phyloP scores from a whole-genome alignment of 2,113 vertebrate species.

The Nannobrachium achirus region DNA sequence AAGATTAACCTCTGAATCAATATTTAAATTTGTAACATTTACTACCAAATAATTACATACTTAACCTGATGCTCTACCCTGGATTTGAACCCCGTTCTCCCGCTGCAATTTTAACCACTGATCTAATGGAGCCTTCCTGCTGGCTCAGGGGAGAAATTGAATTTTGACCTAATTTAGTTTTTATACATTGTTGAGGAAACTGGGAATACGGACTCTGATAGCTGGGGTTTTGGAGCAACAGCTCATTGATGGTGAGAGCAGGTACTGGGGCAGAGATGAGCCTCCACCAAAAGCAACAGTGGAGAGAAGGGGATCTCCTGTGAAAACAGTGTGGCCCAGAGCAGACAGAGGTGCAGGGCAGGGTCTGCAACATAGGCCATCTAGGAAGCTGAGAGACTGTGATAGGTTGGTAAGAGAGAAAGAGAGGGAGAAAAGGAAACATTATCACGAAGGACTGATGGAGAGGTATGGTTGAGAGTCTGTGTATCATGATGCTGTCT shows the following conservation, averaged over 20 bases:
- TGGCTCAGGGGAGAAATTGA: no score
- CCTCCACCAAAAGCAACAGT: constrained; percentile 35
- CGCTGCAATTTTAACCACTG: no score
- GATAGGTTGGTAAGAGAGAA: neutral
- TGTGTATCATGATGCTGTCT: neutral
- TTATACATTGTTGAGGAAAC: no score
- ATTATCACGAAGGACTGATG: neutral
- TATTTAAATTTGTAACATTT: no score
- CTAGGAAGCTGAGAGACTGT: neutral
- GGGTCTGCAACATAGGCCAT: constrained; percentile 8
- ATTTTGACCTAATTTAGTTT: no score
- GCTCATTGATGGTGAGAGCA: neutral
- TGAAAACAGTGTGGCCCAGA: constrained; percentile 30
- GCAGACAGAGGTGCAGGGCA: constrained; percentile 17
- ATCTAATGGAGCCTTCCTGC: no score
- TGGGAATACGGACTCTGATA: neutral
- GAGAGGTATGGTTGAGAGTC: neutral
- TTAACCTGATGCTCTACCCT: no score
- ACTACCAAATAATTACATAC: no score
- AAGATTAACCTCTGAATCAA: no score
- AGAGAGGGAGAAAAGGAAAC: neutral
- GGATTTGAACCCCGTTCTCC: no score
- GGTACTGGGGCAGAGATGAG: neutral
- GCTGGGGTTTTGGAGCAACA: neutral
- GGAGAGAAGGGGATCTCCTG: constrained; percentile 9